A percentile compares a stretch with the other conserved stretches of the same genome.
phyloP scores from a whole-genome alignment of 2,888 invertebrate species.

The Amphimallon solstitiale region DNA sequence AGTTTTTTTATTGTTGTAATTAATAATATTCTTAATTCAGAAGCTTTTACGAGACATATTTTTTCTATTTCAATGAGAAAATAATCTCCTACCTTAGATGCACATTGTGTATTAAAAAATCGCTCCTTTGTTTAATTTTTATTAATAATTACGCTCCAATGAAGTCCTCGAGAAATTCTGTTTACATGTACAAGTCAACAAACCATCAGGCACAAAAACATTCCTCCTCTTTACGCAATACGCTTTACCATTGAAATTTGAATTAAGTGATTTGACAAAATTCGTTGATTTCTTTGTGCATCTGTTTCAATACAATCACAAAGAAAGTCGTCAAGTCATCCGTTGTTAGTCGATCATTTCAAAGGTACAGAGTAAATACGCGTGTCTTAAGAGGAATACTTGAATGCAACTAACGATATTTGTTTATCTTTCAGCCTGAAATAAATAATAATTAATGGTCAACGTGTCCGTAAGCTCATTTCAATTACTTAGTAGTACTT shows the following conservation, averaged over 20 bases:
- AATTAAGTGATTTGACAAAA: slow-evolving; percentile 23
- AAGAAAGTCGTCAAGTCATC: slow-evolving; percentile 14
- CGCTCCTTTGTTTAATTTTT: too few relatives aligned
- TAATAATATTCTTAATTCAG: too few relatives aligned
- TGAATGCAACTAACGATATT: slow-evolving; percentile 4
- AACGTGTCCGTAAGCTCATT: neutral
- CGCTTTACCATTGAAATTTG: slow-evolving; percentile 11
- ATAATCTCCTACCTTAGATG: too few relatives aligned
- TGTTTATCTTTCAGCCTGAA: neutral
- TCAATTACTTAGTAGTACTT: too few relatives aligned
- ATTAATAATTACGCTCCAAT: too few relatives aligned
- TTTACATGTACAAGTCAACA: too few relatives aligned
- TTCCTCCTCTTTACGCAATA: slow-evolving; percentile 2
- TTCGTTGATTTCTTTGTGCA: slow-evolving; percentile 14
- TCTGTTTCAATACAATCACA: slow-evolving; percentile 1
- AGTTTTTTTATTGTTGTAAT: too few relatives aligned
- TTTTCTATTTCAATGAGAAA: too few relatives aligned
- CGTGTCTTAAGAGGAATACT: slow-evolving; percentile 15
- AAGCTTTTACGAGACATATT: too few relatives aligned
- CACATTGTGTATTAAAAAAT: slow-evolving; percentile 1
- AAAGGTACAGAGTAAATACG: slow-evolving; percentile 14
- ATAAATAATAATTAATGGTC: neutral
- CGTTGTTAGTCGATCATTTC: neutral
- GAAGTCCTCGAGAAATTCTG: too few relatives aligned
- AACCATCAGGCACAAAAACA: neutral